A percentile compares a stretch with the other conserved stretches of the same genome.
Conservation (phyloP, 2,113 vertebrate genomes). For the Chlamydotis undulata region DNA sequence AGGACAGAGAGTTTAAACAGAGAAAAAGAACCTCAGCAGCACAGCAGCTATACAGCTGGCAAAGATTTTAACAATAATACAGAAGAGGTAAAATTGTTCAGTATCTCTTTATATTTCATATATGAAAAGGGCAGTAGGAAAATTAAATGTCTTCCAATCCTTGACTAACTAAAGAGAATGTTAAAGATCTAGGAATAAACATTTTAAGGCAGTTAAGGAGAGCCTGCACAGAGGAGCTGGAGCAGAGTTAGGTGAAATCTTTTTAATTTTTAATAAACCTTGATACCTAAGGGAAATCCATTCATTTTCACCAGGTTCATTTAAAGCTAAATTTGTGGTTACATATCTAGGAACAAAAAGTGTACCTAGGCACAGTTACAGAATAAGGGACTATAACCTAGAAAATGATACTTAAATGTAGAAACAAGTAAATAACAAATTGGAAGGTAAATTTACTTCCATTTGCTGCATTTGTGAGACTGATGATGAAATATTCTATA, state of each 20-base stretch:
- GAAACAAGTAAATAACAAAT: background rate
- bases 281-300: background rate
- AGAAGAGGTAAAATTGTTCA: background rate
- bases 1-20: background rate
- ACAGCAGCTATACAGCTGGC: background rate
- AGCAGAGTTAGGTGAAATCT: background rate
- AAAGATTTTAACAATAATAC: background rate
- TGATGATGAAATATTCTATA: background rate
- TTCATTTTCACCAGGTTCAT: background rate
- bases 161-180: background rate
- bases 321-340: background rate
- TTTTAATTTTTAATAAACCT: conserved; percentile 32
- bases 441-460: background rate
- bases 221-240: background rate
- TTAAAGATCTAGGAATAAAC: conserved; percentile 12
- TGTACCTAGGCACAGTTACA: background rate
- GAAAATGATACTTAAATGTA: background rate
- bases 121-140: background rate
- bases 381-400: background rate
- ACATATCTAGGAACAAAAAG: background rate
- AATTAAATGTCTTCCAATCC: background rate
- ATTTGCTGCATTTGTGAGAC: background rate
- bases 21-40: background rate
- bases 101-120: background rate
- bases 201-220: background rate